Conservation (phyloP, 2,113 vertebrate species). For the Anoura caudifer region DNA sequence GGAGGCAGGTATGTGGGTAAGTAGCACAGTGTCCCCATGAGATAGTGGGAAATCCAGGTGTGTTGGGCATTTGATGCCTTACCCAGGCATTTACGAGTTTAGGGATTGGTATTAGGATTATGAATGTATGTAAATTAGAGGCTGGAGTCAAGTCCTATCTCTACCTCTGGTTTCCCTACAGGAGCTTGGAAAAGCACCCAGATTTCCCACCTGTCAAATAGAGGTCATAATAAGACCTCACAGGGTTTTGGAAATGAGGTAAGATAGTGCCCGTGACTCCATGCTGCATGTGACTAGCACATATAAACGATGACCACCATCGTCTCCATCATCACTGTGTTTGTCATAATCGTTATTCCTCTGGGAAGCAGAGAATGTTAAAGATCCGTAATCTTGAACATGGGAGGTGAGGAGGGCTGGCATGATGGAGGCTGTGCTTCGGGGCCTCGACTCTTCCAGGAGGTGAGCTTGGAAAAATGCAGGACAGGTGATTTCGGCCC, state of each 20-base stretch:
- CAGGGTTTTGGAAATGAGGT: neutral
- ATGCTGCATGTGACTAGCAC: neutral
- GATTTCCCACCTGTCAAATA: neutral
- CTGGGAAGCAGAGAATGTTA: neutral
- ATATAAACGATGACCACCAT: neutral
- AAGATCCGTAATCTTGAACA: neutral
- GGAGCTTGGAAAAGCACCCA: neutral
- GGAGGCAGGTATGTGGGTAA: neutral
- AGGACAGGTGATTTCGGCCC: neutral
- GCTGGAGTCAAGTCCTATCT: neutral
- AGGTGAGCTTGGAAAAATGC: neutral
- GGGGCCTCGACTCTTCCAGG: neutral
- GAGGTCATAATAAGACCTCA: neutral
- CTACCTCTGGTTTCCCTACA: neutral
- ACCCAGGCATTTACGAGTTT: neutral
- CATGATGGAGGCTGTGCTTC: neutral
- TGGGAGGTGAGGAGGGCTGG: neutral
- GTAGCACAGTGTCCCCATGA: neutral
- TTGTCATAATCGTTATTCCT: neutral
- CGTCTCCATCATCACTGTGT: neutral
- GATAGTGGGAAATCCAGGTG: neutral
- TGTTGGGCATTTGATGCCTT: neutral
- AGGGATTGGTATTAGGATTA: neutral
- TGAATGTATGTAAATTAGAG: neutral
- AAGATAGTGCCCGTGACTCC: neutral